Conservation (phyloP, 2,888 invertebrate genomes). For the Cybosia mesomella region DNA sequence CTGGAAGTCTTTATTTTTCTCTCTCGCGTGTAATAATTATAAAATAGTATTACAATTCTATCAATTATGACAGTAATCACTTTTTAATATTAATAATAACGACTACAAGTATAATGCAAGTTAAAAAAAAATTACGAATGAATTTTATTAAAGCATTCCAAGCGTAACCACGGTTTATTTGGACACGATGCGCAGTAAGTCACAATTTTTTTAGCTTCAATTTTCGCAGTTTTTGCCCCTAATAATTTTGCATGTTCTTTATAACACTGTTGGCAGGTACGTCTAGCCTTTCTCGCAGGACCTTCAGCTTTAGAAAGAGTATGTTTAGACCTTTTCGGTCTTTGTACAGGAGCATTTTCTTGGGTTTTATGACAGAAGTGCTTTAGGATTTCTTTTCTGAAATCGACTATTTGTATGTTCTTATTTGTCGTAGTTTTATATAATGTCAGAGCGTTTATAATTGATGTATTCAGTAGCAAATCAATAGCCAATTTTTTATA, state of each 20-base stretch:
- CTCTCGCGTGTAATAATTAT: conserved; percentile 4
- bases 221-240: conserved; percentile 4
- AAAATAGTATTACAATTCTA: conserved; percentile 4
- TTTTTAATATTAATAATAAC: conserved; percentile 4
- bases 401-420: neutral
- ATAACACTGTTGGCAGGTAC: conserved; percentile 4
- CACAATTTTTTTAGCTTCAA: conserved; percentile 4
- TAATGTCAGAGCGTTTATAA: neutral
- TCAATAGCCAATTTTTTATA: neutral
- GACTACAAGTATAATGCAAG: too few relatives aligned
- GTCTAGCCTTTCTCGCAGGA: conserved; percentile 4
- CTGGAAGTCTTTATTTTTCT: conserved; percentile 4
- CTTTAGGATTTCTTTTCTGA: neutral
- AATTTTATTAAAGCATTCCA: too few relatives aligned
- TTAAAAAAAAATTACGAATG: too few relatives aligned
- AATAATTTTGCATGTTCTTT: conserved; percentile 4
- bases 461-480: neutral
- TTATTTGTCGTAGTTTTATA: neutral
- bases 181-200: too few relatives aligned
- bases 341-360: conserved; percentile 1
- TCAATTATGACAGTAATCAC: conserved; percentile 4
- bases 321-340: conserved; percentile 4
- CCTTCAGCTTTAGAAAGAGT: neutral
- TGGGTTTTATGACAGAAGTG: conserved; percentile 2
- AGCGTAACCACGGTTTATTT: too few relatives aligned